Conservation (phyloP, 1,140 invertebrate species). For the Oncopodura yosiiana region DNA sequence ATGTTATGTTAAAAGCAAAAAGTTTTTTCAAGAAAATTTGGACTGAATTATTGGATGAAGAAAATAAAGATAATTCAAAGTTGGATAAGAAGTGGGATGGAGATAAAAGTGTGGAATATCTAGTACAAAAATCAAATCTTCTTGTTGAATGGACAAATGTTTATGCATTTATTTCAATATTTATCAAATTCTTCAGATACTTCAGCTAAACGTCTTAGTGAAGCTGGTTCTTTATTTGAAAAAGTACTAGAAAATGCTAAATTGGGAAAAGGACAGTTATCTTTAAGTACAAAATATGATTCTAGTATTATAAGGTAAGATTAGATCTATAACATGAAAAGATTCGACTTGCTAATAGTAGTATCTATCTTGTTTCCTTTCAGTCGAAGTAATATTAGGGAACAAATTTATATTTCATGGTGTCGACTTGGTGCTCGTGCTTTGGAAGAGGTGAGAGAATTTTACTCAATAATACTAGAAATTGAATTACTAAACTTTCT, state of each 20-base stretch:
- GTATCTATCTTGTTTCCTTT: slow-evolving; percentile 3
- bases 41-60: not conserved
- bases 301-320: slow-evolving; percentile 23
- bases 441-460: too few relatives aligned
- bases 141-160: slow-evolving; percentile 27
- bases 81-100: slow-evolving; percentile 17
- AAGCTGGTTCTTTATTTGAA: slow-evolving; percentile 10
- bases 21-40: slow-evolving; percentile 25
- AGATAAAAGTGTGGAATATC: slow-evolving; percentile 26
- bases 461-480: too few relatives aligned
- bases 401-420: slow-evolving; percentile 31
- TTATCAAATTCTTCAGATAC: slow-evolving; percentile 4
- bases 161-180: slow-evolving; percentile 27
- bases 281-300: slow-evolving; percentile 21
- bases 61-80: not conserved
- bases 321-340: not conserved
- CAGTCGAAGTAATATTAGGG: slow-evolving; percentile 23
- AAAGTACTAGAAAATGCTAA: slow-evolving; percentile 13
- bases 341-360: not conserved
- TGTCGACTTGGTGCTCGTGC: slow-evolving; percentile 25
- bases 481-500: too few relatives aligned
- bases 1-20: slow-evolving; percentile 25
- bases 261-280: not conserved
- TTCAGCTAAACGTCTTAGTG: not conserved
- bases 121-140: slow-evolving; percentile 24